These are phyloP conservation scores for Indicator indicator DNA, from an alignment of 2,113 vertebrate genomes.

Conservation along the genomic window DNA sequence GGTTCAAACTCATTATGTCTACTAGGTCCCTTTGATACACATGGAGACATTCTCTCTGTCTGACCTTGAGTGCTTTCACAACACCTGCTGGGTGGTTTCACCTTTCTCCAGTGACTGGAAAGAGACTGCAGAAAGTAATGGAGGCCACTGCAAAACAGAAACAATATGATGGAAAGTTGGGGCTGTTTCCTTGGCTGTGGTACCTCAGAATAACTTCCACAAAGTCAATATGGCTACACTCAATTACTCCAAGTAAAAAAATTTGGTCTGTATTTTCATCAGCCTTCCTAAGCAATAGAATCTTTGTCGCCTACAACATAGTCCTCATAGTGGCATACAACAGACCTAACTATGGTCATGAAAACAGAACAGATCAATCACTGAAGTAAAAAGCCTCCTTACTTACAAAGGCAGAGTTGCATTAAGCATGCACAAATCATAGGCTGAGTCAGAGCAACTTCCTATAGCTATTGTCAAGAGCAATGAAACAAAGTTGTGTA, in stretches of 20 bases:
- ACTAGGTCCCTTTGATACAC: neutral
- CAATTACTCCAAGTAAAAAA: conserved; percentile 29
- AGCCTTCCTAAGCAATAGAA: conserved; percentile 11
- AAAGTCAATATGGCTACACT: conserved; percentile 12
- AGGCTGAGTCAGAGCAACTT: conserved; percentile 20
- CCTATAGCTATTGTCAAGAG: conserved; percentile 6
- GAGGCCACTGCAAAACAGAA: neutral
- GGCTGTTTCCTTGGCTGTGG: neutral
- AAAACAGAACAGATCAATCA: conserved; percentile 34
- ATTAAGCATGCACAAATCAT: conserved; percentile 56
- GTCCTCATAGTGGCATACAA: neutral
- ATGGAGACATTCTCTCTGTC: neutral
- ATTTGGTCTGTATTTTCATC: conserved; percentile 8
- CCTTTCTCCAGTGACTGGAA: neutral
- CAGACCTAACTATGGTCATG: conserved; percentile 25
- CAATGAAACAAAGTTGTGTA: neutral
- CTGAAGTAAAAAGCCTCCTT: conserved; percentile 40
- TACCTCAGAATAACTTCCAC: conserved; percentile 20
- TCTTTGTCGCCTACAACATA: neutral
- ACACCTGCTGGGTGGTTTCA: neutral
- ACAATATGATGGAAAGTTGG: neutral
- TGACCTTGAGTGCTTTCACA: neutral
- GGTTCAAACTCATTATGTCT: neutral
- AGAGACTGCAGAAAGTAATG: neutral
- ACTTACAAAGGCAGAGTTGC: conserved; percentile 22